Base-by-base conservation (phyloP, 2,888 invertebrate genomes). In the Cinara cedri region DNA sequence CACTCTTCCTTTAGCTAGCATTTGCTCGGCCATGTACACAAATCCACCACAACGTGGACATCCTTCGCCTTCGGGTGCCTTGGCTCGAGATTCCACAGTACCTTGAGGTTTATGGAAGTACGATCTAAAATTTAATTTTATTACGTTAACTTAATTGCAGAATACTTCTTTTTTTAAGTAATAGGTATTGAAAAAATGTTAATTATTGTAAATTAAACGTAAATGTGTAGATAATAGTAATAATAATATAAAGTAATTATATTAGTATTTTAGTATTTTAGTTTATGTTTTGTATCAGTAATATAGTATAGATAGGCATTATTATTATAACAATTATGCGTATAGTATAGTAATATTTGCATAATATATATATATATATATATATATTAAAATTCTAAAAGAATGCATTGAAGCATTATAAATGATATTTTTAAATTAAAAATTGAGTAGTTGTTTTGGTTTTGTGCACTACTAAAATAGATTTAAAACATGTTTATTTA, bases 21-120 rank as follows among this genome's bases (percentile, higher is more conserved):
- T 95, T 88, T 95, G 94, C 87, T 96, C 95, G 81, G 95, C 95
- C 82, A 94, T 94, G 87, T 95, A 96, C 76, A 95, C 95, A 85
- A 87, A 94, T 82, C 95, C 94, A 82, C 95, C 95, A 86, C 95
- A 95, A 84, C 95, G 89, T 46, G 95, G 95, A 85, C 95, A 95
- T 82, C 94, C 95, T 86, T 93, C 90, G 74, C 94, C 94, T 83
- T 92, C 92, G 57, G 93, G 93, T 72, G 94, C 94, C 87, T 91
- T 92, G 46, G 93, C 88, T 84, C 91, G 90, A 54, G 82, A 81
- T 63, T 83, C 82, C 14, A 82, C 55, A 11, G 82, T 72, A 34
- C 81, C 82, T 16, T 70, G 42, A 10, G 82, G 68, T 46, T 72
- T 80, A 11, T 75, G 63, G 44, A 54, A 65, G n/a, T 65, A 63